phyloP scores from a whole-genome alignment of 2,113 vertebrate species.

The Macaca nemestrina region DNA sequence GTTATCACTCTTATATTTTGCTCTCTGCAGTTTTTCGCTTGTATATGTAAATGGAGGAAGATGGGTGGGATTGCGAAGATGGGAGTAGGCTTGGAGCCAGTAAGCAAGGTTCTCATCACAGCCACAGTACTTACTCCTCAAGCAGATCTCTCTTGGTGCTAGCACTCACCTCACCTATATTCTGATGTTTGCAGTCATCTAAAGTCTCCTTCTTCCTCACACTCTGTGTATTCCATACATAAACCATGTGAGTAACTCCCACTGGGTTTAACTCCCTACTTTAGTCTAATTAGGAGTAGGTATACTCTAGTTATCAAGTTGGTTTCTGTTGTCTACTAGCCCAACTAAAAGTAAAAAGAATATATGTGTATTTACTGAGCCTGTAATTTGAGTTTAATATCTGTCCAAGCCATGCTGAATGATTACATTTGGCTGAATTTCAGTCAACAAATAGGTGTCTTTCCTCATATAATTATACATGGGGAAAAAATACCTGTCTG shows the following conservation, averaged over 20 bases:
- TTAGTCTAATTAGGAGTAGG: background rate
- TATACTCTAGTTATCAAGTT: slow-evolving; percentile 6
- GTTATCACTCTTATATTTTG: background rate
- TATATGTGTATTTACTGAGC: background rate
- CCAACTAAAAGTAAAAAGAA: background rate
- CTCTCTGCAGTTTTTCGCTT: background rate
- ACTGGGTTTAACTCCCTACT: slow-evolving; percentile 8
- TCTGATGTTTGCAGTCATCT: background rate
- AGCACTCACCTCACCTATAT: background rate
- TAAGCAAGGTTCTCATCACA: background rate
- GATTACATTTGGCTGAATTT: slow-evolving; percentile 38
- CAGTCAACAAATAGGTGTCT: slow-evolving; percentile 34
- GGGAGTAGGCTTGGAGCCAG: background rate
- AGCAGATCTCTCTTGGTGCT: background rate
- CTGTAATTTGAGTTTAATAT: slow-evolving; percentile 39
- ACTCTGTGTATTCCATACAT: background rate
- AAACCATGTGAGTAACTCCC: background rate
- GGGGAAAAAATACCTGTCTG: background rate
- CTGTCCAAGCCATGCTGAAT: slow-evolving; percentile 1
- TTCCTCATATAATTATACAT: background rate
- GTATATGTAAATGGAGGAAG: background rate
- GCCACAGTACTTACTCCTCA: background rate
- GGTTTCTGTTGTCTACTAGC: background rate
- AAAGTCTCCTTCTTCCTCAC: background rate
- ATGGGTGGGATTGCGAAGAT: background rate